Evolutionary conservation across 2,113 vertebrate genomes (phyloP).

Genomic region (Salvator merianae): DNA sequence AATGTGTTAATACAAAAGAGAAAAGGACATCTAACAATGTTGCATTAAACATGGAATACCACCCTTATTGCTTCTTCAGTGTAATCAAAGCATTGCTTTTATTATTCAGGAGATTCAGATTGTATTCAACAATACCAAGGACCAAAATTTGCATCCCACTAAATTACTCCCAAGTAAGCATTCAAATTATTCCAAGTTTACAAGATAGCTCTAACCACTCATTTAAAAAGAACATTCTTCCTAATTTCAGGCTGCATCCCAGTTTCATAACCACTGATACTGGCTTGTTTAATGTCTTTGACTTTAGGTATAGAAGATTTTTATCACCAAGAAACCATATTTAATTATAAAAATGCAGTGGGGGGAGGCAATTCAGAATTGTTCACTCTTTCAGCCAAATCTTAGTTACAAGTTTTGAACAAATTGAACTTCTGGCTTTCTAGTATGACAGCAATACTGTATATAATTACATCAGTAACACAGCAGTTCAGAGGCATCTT

Average conservation of each 20-base stretch:
- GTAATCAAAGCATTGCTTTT: constrained; percentile 62
- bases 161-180: constrained; percentile 6
- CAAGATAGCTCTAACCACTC: neutral
- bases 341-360: constrained; percentile 17
- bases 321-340: neutral
- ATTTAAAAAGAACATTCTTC: neutral
- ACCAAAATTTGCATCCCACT: constrained; percentile 15
- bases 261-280: neutral
- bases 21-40: constrained; percentile 52
- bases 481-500: neutral
- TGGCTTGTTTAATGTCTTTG: neutral
- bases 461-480: neutral
- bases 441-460: neutral
- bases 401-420: constrained; percentile 48
- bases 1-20: constrained; percentile 52
- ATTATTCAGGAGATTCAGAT: constrained; percentile 19
- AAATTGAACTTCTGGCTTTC: neutral
- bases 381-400: neutral
- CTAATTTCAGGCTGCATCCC: neutral
- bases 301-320: constrained; percentile 11
- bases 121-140: constrained; percentile 22
- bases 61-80: constrained; percentile 55
- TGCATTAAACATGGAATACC: constrained; percentile 69
- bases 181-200: neutral
- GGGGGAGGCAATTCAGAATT: neutral